Base-by-base conservation (phyloP, 2,797 vertebrate genomes). In the Darevskia mixta region DNA sequence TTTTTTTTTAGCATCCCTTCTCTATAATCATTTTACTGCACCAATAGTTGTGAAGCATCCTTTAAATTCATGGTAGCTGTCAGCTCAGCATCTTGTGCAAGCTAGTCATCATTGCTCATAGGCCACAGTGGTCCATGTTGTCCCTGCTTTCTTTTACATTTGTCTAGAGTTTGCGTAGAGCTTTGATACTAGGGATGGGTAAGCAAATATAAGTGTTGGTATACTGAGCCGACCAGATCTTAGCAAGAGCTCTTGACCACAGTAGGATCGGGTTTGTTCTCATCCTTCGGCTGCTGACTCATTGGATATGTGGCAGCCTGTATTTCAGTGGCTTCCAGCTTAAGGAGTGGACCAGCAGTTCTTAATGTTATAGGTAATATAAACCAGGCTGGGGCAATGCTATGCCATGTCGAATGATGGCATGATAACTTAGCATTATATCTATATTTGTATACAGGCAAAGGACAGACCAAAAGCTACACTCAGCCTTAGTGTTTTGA, bases 401-500 rank as follows among this genome's bases (percentile, higher is more conserved):
- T 6, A 0, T 27, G 17, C 0, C 0, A 0, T 77, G n/a, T 66
- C 73, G 69, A 89, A 89, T 78, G 66, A 72, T 88, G 83, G 29
- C 0, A 0, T 79, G 86, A 32, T 67, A 79, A 20, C 64, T 5
- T 25, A 83, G 76, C 27, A 72, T 91, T 77, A 9, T 88, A 92
- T 89, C 80, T 0, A 0, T 67, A 49, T 88, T 92, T 93, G 83
- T 83, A 88, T 0, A 0, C 25, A 41, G 0, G 0, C 41, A 90
- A 91, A 76, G 82, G 69, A 55, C n/a, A 76, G 35, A 18, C 75
- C 58, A 76, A 86, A 85, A 92, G 27, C 45, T 81, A 32, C 76
- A 77, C 55, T 10, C 5, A 69, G 69, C 32, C 1, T 0, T 79
- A 78, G n/a, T 45, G 41, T 75, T 93, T 83, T 43, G n/a, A n/a